phyloP scores from a whole-genome alignment of 2,888 invertebrate genomes.

The Unio delphinus region DNA sequence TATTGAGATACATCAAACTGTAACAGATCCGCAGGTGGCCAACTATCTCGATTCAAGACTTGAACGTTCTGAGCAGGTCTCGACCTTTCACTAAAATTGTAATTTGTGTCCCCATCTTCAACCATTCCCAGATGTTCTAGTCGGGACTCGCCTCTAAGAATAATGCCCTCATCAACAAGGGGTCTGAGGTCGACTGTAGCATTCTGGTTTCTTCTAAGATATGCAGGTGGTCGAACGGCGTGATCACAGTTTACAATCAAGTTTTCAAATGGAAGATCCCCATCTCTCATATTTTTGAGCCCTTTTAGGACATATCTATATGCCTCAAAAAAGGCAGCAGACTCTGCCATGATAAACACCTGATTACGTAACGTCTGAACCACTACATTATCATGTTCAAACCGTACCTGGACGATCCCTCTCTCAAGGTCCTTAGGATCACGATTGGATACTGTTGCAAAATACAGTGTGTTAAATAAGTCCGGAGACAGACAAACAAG shows the following conservation, averaged over 20 bases:
- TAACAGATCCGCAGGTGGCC: slow-evolving; percentile 44
- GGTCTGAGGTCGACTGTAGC: slow-evolving; percentile 41
- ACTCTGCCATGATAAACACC: slow-evolving; percentile 79
- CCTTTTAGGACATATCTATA: slow-evolving; percentile 83
- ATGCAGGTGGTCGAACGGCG: slow-evolving; percentile 42
- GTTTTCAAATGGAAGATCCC: slow-evolving; percentile 49
- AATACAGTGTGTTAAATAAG: slow-evolving; percentile 79
- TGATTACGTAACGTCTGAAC: slow-evolving; percentile 14
- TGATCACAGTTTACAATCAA: slow-evolving; percentile 47
- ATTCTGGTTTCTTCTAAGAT: slow-evolving; percentile 26
- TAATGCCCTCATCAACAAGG: slow-evolving; percentile 36
- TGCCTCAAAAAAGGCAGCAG: slow-evolving; percentile 86
- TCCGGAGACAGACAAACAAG: slow-evolving; percentile 82
- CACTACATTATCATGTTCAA: slow-evolving; percentile 28
- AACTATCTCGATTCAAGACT: slow-evolving; percentile 11
- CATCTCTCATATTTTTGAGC: slow-evolving; percentile 76
- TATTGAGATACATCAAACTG: slow-evolving; percentile 63
- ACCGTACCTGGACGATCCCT: slow-evolving; percentile 52
- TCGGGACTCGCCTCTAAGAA: slow-evolving; percentile 23
- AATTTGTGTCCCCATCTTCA: slow-evolving; percentile 3
- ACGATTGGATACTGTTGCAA: slow-evolving; percentile 76
- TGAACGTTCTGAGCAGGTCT: slow-evolving; percentile 17
- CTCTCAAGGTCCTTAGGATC: slow-evolving; percentile 44
- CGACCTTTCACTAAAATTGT: slow-evolving; percentile 21
- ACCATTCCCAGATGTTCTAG: slow-evolving; percentile 22